These are phyloP conservation scores for Drosophila histrio DNA, from an alignment of 2,888 invertebrate genomes.

Conservation along the genomic window DNA sequence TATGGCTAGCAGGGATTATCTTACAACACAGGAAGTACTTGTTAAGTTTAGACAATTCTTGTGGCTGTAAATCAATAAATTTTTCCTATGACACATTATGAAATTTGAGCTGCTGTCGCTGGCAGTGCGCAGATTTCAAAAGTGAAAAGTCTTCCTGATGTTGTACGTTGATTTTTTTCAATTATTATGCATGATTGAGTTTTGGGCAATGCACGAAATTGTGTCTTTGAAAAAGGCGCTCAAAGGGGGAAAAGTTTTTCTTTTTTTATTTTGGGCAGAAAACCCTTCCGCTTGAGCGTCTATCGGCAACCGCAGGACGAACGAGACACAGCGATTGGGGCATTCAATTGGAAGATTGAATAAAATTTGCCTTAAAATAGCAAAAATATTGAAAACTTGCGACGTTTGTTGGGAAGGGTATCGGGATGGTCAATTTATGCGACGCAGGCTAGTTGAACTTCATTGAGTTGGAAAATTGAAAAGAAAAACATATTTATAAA, in stretches of 20 bases:
- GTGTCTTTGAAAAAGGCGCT: not conserved
- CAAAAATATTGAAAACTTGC: conserved; percentile 75
- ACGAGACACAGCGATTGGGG: conserved; percentile 30
- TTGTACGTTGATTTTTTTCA: conserved; percentile 59
- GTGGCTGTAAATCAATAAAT: conserved; percentile 48
- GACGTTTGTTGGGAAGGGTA: not conserved
- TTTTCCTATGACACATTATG: conserved; percentile 52
- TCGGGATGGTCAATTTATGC: conserved; percentile 66
- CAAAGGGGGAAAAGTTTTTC: conserved; percentile 1
- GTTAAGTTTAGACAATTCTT: not conserved
- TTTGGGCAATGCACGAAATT: conserved; percentile 42
- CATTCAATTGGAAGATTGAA: conserved; percentile 84
- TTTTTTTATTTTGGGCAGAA: conserved; percentile 37
- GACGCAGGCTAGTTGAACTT: conserved; percentile 73
- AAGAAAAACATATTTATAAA: conserved; percentile 60
- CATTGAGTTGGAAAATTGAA: conserved; percentile 84
- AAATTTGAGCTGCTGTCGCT: conserved; percentile 46
- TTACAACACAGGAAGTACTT: conserved; percentile 20
- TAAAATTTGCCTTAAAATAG: conserved; percentile 83
- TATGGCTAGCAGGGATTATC: conserved; percentile 19
- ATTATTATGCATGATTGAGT: conserved; percentile 82
- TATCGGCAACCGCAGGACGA: conserved; percentile 73
- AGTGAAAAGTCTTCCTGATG: conserved; percentile 6
- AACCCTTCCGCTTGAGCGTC: conserved; percentile 72
- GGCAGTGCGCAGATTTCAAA: conserved; percentile 20